Percentiles rank a stretch among this genome's conserved stretches.
Conservation (phyloP, 1,140 invertebrate species). For the Meloidogyne hapla region DNA sequence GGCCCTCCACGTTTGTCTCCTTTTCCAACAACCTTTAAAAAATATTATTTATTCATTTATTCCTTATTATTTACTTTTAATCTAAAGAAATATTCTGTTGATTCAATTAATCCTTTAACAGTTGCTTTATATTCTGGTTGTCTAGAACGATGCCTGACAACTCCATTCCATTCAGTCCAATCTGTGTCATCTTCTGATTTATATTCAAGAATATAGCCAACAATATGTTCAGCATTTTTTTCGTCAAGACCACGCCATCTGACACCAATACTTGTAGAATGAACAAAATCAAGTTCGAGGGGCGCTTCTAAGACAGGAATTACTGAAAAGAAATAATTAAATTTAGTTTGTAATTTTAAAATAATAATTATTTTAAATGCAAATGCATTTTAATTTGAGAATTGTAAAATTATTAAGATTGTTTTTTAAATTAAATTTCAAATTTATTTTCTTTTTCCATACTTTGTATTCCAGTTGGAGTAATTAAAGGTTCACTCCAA, state of each 20-base stretch:
- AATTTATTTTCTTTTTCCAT: background rate
- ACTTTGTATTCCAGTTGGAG: constrained; percentile 56
- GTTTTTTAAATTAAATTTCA: too few species aligned
- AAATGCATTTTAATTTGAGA: too few species aligned
- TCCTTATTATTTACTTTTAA: constrained; percentile 34
- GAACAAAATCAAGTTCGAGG: constrained; percentile 56
- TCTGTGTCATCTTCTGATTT: constrained; percentile 60
- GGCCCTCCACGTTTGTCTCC: constrained; percentile 62
- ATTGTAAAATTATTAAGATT: too few species aligned
- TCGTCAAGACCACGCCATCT: constrained; percentile 57
- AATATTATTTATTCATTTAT: background rate
- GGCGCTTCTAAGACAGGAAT: constrained; percentile 62
- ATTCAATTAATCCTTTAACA: constrained; percentile 54
- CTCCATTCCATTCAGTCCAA: constrained; percentile 61
- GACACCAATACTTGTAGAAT: constrained; percentile 62
- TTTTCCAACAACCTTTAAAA: constrained; percentile 57
- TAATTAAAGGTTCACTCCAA: constrained; percentile 55
- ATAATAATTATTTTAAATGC: too few species aligned
- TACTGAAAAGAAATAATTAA: constrained; percentile 39
- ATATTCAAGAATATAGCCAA: constrained; percentile 62
- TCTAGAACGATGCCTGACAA: constrained; percentile 51
- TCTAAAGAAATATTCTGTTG: constrained; percentile 64
- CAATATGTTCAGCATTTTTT: constrained; percentile 59
- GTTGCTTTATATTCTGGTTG: constrained; percentile 56
- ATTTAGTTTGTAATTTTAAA: too few species aligned